Conservation (phyloP, 2,797 vertebrate species). For the Helicolenus hilgendorfi region DNA sequence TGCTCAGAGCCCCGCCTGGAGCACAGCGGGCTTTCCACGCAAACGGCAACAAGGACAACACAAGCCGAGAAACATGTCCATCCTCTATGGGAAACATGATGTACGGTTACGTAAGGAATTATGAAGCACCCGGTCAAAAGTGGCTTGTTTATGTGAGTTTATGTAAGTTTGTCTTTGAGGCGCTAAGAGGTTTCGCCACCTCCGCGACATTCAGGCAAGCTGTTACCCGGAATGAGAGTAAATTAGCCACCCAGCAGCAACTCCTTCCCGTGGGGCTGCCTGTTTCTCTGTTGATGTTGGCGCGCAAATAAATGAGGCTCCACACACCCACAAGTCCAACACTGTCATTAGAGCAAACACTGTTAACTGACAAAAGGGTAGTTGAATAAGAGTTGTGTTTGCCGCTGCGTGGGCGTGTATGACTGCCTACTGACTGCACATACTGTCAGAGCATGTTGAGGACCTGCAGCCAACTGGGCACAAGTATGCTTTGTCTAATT, state of each 20-base stretch:
- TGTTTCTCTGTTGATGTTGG: conserved; percentile 69
- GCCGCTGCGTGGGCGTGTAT: conserved; percentile 28
- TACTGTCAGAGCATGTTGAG: conserved; percentile 39
- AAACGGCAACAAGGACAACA: conserved; percentile 34
- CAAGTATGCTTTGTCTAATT: conserved; percentile 31
- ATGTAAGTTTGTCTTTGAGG: conserved; percentile 61
- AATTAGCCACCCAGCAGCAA: conserved; percentile 64
- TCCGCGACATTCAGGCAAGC: conserved; percentile 65
- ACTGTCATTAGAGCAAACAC: conserved; percentile 68
- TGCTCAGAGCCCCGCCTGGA: conserved; percentile 5
- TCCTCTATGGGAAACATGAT: conserved; percentile 16
- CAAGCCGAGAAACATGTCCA: conserved; percentile 33
- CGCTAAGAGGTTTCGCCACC: conserved; percentile 68
- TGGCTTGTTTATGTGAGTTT: conserved; percentile 62
- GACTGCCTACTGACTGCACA: conserved; percentile 35
- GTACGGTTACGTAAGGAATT: not conserved
- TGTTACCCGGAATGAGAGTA: conserved; percentile 71
- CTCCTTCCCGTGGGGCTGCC: conserved; percentile 28
- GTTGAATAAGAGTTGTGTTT: conserved; percentile 37
- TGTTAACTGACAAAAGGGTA: conserved; percentile 55
- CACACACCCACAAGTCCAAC: conserved; percentile 71
- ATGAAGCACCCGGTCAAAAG: conserved; percentile 27
- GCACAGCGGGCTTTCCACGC: conserved; percentile 27
- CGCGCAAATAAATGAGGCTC: conserved; percentile 63
- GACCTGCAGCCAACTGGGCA: conserved; percentile 42